Evolutionary conservation across 2,797 vertebrate species (phyloP), one percentile per base, ranked within the genome.

Genomic region (Phoeniculus purpureus): DNA sequence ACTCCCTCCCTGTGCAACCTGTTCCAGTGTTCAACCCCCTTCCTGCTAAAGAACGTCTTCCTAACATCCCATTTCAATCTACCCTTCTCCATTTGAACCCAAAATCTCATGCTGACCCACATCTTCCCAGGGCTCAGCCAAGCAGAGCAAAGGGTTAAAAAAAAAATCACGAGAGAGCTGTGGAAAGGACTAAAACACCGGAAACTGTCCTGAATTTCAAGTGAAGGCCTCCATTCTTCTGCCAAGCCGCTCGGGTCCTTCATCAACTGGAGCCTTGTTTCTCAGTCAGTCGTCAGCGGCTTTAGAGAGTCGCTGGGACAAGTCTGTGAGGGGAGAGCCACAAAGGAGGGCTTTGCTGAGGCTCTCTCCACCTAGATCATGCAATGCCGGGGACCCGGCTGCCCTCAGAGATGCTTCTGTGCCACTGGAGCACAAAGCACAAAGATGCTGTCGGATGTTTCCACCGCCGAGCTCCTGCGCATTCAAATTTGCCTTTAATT

Each of bases 251-350:
- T 92, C 14, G 2, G 76, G 65, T 90, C 76, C 84, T 87, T 85
- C 73, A 95, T 96, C 96, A 96, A 96, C 90, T 85, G 92, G 43
- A 45, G 90, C 94, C 94, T 96, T 96, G 95, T 95, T 96, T 60
- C 10, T 2, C 79, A 70, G 88, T 58, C 94, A 84, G 79, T 37
- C 91, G 65, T 77, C 76, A 60, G 93, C 56, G 76, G 84, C 94
- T 93, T 95, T 87, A 81, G 88, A 92, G 75, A 94, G 70, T 23
- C 3, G 1, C 52, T 78, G 68, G 83, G 90, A 85, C 68, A 66
- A 43, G 85, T 91, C 86, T 86, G 86, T 32, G 58, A 87, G 0
- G 27, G 92, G 66, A 85, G 56, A 86, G 37, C 83, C 90, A 95
- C 95, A 94, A 95, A 95, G 94, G 81, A 73, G 72, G 89, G 37